A percentile compares a stretch with the other conserved stretches of the same genome.
Conservation (phyloP, 2,113 vertebrate species). For the Galbula dea region DNA sequence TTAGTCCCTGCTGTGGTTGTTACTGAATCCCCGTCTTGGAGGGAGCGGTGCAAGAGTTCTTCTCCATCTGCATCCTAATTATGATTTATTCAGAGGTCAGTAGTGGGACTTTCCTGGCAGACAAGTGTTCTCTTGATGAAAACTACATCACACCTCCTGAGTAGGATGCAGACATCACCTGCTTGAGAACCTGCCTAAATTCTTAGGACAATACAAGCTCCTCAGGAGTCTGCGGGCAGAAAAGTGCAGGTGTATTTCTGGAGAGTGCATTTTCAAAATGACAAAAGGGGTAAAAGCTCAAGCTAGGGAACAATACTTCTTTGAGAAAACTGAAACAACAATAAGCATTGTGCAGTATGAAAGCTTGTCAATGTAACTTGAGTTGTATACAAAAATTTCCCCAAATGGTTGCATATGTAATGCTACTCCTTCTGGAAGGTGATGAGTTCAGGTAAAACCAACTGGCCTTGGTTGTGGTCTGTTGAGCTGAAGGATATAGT, state of each 20-base stretch:
- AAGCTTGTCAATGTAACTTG: not conserved
- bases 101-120: constrained; percentile 2
- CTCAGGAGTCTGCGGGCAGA: not conserved
- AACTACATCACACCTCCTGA: not conserved
- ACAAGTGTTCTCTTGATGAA: not conserved
- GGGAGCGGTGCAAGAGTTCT: not conserved
- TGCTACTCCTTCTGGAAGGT: not conserved
- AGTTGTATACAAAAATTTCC: not conserved
- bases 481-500: not conserved
- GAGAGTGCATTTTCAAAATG: not conserved
- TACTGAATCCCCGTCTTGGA: not conserved
- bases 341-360: not conserved
- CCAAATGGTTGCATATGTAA: accelerated
- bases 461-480: accelerated
- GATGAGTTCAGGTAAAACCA: not conserved
- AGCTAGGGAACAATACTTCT: not conserved
- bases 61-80: not conserved
- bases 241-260: not conserved
- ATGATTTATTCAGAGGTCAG: not conserved
- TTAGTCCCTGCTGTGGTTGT: constrained; percentile 9
- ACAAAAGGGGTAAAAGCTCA: not conserved
- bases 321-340: not conserved
- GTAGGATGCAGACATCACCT: not conserved
- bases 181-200: not conserved
- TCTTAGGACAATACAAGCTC: accelerated